Evolutionary conservation across 35 echinoderm and acorn worm genomes (phyloP).

Genomic region (Ophioderma brevispina): DNA sequence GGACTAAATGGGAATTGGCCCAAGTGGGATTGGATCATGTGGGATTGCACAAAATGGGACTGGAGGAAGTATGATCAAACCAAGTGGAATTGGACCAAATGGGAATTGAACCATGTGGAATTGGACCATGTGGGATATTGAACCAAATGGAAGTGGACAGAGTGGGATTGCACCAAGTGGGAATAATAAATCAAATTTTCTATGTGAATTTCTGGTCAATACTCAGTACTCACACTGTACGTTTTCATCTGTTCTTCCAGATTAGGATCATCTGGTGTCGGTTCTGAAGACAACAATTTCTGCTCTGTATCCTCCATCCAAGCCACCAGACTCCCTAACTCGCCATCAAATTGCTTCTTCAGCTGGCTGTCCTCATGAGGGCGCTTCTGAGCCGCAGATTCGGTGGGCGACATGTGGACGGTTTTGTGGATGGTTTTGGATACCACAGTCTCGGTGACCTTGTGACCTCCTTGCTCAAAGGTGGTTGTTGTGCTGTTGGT

Average conservation of each 20-base stretch:
- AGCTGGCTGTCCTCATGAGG: slow-evolving; percentile 61
- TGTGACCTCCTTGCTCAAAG: slow-evolving; percentile 28
- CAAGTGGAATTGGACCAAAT: too few relatives aligned
- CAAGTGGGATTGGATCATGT: too few relatives aligned
- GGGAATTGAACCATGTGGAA: too few relatives aligned
- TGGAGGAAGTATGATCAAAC: too few relatives aligned
- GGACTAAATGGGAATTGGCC: too few relatives aligned
- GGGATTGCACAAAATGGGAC: too few relatives aligned
- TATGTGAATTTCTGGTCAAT: too few relatives aligned
- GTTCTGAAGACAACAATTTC: slow-evolving; percentile 63
- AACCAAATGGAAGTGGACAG: too few relatives aligned
- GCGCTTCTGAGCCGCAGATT: slow-evolving; percentile 44
- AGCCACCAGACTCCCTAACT: slow-evolving; percentile 85
- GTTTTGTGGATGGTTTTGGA: slow-evolving; percentile 75
- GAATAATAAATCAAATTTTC: too few relatives aligned
- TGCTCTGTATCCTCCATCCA: slow-evolving; percentile 95
- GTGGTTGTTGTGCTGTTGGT: slow-evolving; percentile 42
- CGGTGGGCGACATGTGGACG: slow-evolving; percentile 58
- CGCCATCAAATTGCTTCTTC: slow-evolving; percentile 92
- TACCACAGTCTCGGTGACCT: slow-evolving; percentile 62
- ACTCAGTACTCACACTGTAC: slow-evolving; percentile 66
- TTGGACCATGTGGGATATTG: too few relatives aligned
- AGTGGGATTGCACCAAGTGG: too few relatives aligned
- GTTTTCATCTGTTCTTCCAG: slow-evolving; percentile 85
- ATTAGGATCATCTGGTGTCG: slow-evolving; percentile 66